Percentiles rank a stretch among this genome's conserved stretches.
Conservation (phyloP, 2,797 vertebrate genomes). For the Myotis planiceps region DNA sequence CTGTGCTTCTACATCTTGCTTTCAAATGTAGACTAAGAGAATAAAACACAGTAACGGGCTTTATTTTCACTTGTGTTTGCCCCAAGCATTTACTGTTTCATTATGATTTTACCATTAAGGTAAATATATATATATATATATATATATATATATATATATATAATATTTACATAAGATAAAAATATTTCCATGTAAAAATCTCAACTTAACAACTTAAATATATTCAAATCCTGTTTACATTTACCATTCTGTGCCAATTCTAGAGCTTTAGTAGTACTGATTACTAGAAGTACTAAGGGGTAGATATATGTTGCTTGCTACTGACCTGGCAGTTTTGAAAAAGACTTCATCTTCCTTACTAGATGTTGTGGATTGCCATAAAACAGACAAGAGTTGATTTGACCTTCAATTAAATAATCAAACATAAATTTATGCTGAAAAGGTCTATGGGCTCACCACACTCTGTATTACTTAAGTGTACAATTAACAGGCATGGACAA, state of each 20-base stretch:
- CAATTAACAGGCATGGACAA: constrained; percentile 18
- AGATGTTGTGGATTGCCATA: neutral
- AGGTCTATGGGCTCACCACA: neutral
- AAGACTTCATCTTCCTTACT: neutral
- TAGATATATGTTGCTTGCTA: neutral
- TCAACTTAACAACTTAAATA: neutral
- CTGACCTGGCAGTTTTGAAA: neutral
- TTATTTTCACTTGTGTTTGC: neutral
- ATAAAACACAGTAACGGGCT: neutral
- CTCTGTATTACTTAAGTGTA: neutral
- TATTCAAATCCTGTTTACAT: too few species aligned
- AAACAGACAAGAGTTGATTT: neutral
- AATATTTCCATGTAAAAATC: neutral
- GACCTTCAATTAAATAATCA: constrained; percentile 30
- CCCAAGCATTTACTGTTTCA: neutral
- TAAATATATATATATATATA: neutral
- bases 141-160: neutral
- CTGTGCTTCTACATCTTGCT: neutral
- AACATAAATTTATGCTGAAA: constrained; percentile 31
- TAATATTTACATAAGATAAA: neutral
- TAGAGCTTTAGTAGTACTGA: neutral
- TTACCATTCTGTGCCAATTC: neutral
- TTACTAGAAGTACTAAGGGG: neutral
- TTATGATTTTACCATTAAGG: constrained; percentile 10
- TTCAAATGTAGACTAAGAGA: neutral